Conservation (phyloP, 53 echinoderm and acorn worm species). For the Mesocentrotus franciscanus region DNA sequence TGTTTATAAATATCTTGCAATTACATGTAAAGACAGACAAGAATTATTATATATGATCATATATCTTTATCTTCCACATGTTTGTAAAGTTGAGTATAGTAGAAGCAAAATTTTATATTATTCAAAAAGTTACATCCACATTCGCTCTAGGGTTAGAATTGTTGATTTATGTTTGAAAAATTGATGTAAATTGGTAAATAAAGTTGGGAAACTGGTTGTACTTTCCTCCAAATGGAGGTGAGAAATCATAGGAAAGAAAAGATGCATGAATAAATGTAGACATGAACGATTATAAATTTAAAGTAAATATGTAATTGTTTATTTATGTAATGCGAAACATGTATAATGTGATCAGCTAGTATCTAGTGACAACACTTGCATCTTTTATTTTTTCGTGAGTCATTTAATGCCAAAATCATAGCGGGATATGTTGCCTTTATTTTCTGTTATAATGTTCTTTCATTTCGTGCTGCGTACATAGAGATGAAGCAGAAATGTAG, state of each 20-base stretch:
- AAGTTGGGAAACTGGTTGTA: background rate
- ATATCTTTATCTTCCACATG: constrained; percentile 64
- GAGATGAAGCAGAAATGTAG: constrained; percentile 15
- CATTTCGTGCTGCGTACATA: constrained; percentile 8
- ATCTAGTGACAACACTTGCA: constrained; percentile 22
- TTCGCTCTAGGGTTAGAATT: background rate
- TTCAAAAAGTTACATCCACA: background rate
- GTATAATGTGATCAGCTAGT: constrained; percentile 25
- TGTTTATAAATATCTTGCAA: constrained; percentile 67
- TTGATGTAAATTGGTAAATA: constrained; percentile 1
- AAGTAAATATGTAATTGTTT: constrained; percentile 37
- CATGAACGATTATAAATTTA: constrained; percentile 23
- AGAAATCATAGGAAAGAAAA: background rate
- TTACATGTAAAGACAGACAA: constrained; percentile 65
- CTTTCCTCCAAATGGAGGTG: background rate
- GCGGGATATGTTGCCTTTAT: constrained; percentile 51
- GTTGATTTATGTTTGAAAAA: background rate
- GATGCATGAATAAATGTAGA: constrained; percentile 35
- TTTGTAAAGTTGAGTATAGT: constrained; percentile 58
- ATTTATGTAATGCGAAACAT: constrained; percentile 33
- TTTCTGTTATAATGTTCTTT: constrained; percentile 48
- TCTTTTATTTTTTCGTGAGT: constrained; percentile 31
- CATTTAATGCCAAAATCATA: constrained; percentile 56
- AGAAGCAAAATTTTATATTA: constrained; percentile 54
- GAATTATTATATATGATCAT: constrained; percentile 67